Evolutionary conservation across 2,888 invertebrate genomes (phyloP), one percentile per base, ranked within the genome.

Genomic region (Neria commutata): DNA sequence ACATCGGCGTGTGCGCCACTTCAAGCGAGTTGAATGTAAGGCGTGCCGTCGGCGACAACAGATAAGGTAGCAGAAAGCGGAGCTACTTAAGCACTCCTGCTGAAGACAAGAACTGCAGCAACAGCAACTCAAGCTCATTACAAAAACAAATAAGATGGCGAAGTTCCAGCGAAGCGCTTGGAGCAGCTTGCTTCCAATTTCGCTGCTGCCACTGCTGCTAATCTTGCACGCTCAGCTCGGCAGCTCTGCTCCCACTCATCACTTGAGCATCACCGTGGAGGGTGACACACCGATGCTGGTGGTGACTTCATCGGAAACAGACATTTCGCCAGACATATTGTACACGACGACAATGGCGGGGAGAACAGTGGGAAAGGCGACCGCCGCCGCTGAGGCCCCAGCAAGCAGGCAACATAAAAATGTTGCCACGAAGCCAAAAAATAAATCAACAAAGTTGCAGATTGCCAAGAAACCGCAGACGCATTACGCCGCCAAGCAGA

Each of bases 231-330:
- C 34, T 17, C 37, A n/a, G 2, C 19, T 51, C 40, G 54, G 60
- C 51, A 58, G 26, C 37, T 34, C 63, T 21, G 68, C 67, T 17
- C 67, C 68, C 16, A 62, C 65, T 34, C 69, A 67, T 55, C 69
- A 70, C 33, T 47, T 69, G 45, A 61, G 68, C 19, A 65, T 69
- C 16, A 66, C 63, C 6, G 67, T 68, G 3, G 65, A 66, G 29
- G 73, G 67, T 4, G 64, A 68, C 29, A 71, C 63, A 11, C 73
- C 73, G n/a, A 71, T 68, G 10, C 47, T 71, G 49, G 63, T 66
- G 49, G 72, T 67, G 16, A 68, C 67, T 4, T 67, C 68, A 1
- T 57, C 67, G 3, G 68, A 70, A 61, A 58, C 67, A 46, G 67
- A 64, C 26, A 62, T 67, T 21, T 63, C 62, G 6, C 45, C 65